A percentile compares a stretch with the other conserved stretches of the same genome.
Evolutionary conservation across 2,797 vertebrate species (phyloP).

Genomic region (Limosa lapponica): DNA sequence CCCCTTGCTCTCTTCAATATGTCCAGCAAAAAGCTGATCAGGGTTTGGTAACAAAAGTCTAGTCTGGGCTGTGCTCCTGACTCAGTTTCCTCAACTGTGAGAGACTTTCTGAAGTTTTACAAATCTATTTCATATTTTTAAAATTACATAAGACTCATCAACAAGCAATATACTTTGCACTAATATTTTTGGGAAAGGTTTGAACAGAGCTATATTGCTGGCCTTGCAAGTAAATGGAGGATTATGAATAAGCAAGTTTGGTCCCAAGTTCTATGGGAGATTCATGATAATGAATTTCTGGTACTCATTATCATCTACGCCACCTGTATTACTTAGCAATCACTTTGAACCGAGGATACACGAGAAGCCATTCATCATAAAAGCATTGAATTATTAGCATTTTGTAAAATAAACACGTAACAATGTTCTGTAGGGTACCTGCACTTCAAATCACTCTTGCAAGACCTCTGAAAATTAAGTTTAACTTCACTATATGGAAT

Average conservation of each 20-base stretch:
- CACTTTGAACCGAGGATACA: background rate
- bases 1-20: background rate
- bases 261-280: rapidly evolving
- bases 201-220: background rate
- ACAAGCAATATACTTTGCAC: background rate
- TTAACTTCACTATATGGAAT: background rate
- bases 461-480: background rate
- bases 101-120: background rate
- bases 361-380: background rate
- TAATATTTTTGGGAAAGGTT: background rate
- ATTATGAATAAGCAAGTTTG: background rate
- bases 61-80: background rate
- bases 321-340: background rate
- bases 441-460: background rate
- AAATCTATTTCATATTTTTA: background rate
- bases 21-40: background rate
- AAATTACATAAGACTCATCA: background rate
- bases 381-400: background rate
- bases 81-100: background rate
- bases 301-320: background rate
- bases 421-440: background rate
- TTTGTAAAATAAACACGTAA: background rate
- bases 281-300: background rate
- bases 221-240: background rate
- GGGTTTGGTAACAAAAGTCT: background rate